Base-by-base conservation (phyloP, 2,888 invertebrate species). In the Netelia fuscicornis region DNA sequence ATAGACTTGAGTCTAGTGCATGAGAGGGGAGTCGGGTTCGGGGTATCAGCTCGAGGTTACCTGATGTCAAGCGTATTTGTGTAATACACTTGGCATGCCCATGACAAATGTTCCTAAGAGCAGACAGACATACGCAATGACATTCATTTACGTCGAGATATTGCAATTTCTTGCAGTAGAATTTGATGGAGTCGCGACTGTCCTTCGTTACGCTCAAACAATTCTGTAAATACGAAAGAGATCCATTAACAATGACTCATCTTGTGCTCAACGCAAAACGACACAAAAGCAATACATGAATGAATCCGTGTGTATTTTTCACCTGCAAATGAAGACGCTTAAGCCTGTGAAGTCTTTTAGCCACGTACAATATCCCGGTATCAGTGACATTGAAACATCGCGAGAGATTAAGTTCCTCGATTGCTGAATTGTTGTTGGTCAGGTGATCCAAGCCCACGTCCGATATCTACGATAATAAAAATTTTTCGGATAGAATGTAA, bases 301-400 rank as follows among this genome's bases (percentile, higher is more conserved):
- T 30, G 17, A 9, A 17, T 37, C 56, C 0, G 20, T 17, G n/a
- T 64, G 13, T 64, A 9, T 25, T 20, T 87, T 92, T 93, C 94
- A 96, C 96, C 93, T 95, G 94, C 65, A 96, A 91, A 90, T 96
- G 95, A 54, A 96, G 94, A 83, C 94, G 94, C 87, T 95, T 95
- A 42, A 96, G 93, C 89, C 96, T 94, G 52, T 92, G 94, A 25
- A 95, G 90, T 79, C 94, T 94, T 58, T 92, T 93, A 0, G 94
- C 93, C 0, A 96, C 90, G 52, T 94, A 92, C 58, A 94, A 92
- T 48, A 96, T 94, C 1, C 95, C 96, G 85, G 95, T 95, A 93
- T 97, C 97, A 87, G 96, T 96, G 58, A 97, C 95, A 89, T 96
- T 96, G 87, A 95, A 95, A 92, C 97, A 97, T 91, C 96, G 96